Evolutionary conservation across 2,113 vertebrate genomes (phyloP).

Genomic region (Ellobius talpinus): DNA sequence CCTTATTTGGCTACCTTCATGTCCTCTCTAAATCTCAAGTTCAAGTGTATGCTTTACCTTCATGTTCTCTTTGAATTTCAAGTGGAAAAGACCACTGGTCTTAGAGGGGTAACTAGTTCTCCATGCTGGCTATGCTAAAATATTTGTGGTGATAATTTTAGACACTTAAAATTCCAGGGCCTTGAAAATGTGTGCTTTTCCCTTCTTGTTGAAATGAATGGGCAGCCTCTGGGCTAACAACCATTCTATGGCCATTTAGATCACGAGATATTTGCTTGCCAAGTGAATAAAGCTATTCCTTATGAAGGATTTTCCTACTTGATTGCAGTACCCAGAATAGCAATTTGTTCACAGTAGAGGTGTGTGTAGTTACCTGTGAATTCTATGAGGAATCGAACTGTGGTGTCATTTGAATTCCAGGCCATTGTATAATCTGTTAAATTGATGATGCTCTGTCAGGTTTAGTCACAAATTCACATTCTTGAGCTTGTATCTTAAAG

Average conservation of each 20-base stretch:
- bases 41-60: neutral
- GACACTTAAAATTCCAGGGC: neutral
- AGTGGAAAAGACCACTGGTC: neutral
- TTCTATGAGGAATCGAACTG: conserved; percentile 8
- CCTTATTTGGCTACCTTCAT: neutral
- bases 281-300: neutral
- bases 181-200: neutral
- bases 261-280: neutral
- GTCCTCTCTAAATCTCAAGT: neutral
- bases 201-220: neutral
- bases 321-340: neutral
- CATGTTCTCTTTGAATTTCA: neutral
- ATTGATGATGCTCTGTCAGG: neutral
- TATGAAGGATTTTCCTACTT: neutral
- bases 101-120: neutral
- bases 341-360: neutral
- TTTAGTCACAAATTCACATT: conserved; percentile 43
- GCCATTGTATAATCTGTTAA: neutral
- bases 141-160: neutral
- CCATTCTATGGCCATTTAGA: neutral
- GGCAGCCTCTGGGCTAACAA: neutral
- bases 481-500: conserved; percentile 9
- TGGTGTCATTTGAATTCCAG: conserved; percentile 23
- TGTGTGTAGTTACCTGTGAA: neutral
- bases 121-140: neutral